phyloP scores from a whole-genome alignment of 2,888 invertebrate genomes.

The Adela reaumurella region DNA sequence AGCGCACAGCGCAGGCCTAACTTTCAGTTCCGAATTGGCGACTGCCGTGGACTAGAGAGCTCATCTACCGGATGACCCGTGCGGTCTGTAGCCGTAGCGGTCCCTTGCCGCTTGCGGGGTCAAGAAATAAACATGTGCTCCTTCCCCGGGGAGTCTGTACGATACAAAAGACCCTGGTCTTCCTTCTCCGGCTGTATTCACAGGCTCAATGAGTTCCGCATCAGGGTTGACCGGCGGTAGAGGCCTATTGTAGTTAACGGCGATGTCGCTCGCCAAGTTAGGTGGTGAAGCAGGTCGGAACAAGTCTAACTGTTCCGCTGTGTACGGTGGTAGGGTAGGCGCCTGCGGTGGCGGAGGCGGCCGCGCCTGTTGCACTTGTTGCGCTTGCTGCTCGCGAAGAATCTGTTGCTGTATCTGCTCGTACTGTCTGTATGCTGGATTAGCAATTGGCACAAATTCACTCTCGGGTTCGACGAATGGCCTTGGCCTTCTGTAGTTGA shows the following conservation, averaged over 20 bases:
- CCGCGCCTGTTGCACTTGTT: conserved; percentile 25
- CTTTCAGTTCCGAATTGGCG: neutral
- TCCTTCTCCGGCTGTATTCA: conserved; percentile 31
- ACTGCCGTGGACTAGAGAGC: conserved; percentile 39
- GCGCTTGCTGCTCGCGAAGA: conserved; percentile 35
- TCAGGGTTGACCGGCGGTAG: conserved; percentile 55
- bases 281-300: conserved; percentile 26
- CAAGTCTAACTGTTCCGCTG: conserved; percentile 40
- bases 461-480: conserved; percentile 68
- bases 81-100: conserved; percentile 33
- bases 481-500: conserved; percentile 67
- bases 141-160: conserved; percentile 70
- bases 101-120: conserved; percentile 59
- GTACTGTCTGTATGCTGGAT: conserved; percentile 27
- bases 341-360: conserved; percentile 5
- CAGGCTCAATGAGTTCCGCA: conserved; percentile 53
- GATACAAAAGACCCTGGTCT: conserved; percentile 65
- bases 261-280: conserved; percentile 38
- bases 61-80: conserved; percentile 47
- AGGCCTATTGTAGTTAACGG: conserved; percentile 58
- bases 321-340: conserved; percentile 22
- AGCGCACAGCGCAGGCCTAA: no score
- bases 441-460: conserved; percentile 52
- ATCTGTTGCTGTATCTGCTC: conserved; percentile 29
- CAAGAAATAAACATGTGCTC: conserved; percentile 75